Percentiles rank a stretch among this genome's conserved stretches.
These are phyloP conservation scores for Notocelia uddmanniana DNA, from an alignment of 2,888 invertebrate species.

Conservation along the genomic window DNA sequence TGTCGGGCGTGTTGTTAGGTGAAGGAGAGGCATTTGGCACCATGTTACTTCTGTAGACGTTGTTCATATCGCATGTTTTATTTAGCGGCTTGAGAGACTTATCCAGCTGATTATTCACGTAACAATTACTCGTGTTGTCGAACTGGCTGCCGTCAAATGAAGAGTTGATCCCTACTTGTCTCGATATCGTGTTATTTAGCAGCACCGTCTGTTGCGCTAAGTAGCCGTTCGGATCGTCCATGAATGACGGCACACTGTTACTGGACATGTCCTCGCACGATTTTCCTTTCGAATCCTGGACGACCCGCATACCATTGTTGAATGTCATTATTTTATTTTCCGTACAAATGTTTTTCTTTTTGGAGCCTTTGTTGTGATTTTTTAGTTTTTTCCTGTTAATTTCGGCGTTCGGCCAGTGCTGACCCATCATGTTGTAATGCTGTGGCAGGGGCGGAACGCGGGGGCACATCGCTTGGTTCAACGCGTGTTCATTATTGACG, in stretches of 20 bases:
- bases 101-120: slow-evolving; percentile 65
- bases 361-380: slow-evolving; percentile 80
- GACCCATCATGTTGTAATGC: slow-evolving; percentile 82
- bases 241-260: slow-evolving; percentile 91
- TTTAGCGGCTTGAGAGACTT: slow-evolving; percentile 61
- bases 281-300: slow-evolving; percentile 74
- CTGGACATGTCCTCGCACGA: slow-evolving; percentile 77
- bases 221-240: slow-evolving; percentile 96
- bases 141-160: slow-evolving; percentile 69
- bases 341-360: slow-evolving; percentile 75
- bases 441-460: slow-evolving; percentile 91
- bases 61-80: slow-evolving; percentile 65
- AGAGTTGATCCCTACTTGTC: slow-evolving; percentile 84
- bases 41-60: slow-evolving; percentile 67
- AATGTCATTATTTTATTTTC: slow-evolving; percentile 70
- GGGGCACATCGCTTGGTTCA: slow-evolving; percentile 86
- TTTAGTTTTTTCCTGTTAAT: slow-evolving; percentile 85
- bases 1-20: slow-evolving; percentile 79
- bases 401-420: slow-evolving; percentile 78
- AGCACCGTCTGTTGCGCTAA: slow-evolving; percentile 95
- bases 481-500: slow-evolving; percentile 67
- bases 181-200: slow-evolving; percentile 92
- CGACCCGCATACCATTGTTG: slow-evolving; percentile 70
- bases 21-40: slow-evolving; percentile 75
- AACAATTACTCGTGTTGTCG: slow-evolving; percentile 63